Conservation (phyloP, 2,113 vertebrate species). For the Caloenas nicobarica region DNA sequence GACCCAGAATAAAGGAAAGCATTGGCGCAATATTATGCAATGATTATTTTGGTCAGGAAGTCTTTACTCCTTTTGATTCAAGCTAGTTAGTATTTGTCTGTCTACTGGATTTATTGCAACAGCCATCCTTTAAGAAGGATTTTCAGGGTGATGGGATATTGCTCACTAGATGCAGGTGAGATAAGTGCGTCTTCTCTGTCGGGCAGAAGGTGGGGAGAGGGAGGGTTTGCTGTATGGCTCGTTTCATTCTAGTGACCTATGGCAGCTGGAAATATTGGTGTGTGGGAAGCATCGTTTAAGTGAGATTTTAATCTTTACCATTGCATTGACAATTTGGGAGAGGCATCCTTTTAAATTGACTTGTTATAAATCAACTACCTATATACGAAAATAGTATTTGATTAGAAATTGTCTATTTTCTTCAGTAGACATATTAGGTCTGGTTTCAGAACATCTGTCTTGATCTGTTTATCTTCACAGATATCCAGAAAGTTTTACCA, state of each 20-base stretch:
- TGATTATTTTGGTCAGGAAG: background rate
- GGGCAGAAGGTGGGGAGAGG: background rate
- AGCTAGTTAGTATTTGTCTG: background rate
- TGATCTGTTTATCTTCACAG: slow-evolving; percentile 12
- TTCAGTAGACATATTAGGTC: background rate
- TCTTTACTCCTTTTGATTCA: background rate
- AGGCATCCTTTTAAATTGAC: background rate
- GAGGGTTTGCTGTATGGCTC: background rate
- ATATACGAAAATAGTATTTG: background rate
- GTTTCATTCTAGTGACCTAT: fast-evolving
- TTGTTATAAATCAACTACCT: background rate
- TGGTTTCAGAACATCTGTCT: background rate
- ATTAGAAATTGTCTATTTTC: background rate
- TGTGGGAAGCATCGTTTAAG: fast-evolving
- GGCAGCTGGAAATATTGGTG: background rate
- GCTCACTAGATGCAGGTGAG: background rate
- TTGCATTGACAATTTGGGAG: background rate
- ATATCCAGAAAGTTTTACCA: slow-evolving; percentile 20
- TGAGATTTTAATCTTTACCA: background rate
- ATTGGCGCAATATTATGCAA: background rate
- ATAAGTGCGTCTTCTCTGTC: background rate
- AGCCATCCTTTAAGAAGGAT: background rate
- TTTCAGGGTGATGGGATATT: background rate
- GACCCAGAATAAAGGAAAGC: slow-evolving; percentile 10
- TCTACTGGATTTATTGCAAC: background rate